Evolutionary conservation across 2,888 invertebrate species (phyloP).

Genomic region (Mimumesa dahlbomi): DNA sequence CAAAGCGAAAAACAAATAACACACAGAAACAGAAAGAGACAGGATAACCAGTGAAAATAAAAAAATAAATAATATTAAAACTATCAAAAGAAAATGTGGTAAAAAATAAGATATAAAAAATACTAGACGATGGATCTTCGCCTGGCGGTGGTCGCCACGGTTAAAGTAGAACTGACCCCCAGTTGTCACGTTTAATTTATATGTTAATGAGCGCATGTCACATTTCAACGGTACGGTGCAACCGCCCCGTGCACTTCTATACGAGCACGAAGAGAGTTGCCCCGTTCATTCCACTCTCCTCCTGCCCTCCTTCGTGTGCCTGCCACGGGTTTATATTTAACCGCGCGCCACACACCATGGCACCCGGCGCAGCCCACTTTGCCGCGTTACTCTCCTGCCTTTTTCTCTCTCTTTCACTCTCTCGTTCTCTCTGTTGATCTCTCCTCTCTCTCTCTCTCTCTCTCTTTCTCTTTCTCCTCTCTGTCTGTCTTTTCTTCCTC

Average conservation of each 20-base stretch:
- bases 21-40: no score
- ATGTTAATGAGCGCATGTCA: conserved; percentile 74
- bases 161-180: conserved; percentile 64
- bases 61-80: no score
- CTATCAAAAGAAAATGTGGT: conserved; percentile 1
- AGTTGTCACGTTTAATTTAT: conserved; percentile 74
- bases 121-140: conserved; percentile 29
- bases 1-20: no score
- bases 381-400: conserved; percentile 42
- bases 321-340: conserved; percentile 69
- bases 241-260: conserved; percentile 40
- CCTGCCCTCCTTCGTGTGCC: conserved; percentile 55
- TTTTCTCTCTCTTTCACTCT: conserved; percentile 35
- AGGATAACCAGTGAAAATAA: no score
- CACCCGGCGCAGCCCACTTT: conserved; percentile 65
- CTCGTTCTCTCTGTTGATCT: not conserved
- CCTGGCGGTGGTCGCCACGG: conserved; percentile 46
- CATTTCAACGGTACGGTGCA: conserved; percentile 62
- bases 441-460: conserved; percentile 19
- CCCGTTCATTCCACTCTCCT: conserved; percentile 66
- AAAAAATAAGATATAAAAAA: conserved; percentile 14
- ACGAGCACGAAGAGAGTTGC: conserved; percentile 50
- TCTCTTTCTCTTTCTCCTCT: conserved; percentile 11
- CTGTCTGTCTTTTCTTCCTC: conserved; percentile 9
- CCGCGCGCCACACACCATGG: conserved; percentile 67